Base-by-base conservation (phyloP, 2,888 invertebrate genomes). In the Argyresthia albistria region DNA sequence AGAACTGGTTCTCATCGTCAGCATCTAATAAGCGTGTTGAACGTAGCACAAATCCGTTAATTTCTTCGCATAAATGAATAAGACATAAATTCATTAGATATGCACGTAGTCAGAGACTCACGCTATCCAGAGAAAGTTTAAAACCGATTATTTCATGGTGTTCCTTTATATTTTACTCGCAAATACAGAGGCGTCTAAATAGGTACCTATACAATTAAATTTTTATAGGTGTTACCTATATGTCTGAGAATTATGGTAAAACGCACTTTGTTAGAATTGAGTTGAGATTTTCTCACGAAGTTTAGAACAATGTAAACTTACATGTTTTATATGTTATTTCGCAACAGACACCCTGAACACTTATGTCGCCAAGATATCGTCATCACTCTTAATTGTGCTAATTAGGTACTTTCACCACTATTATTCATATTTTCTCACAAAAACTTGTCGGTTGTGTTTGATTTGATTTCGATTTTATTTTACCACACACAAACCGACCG, bases 371-470 rank as follows among this genome's bases (percentile, higher is more conserved):
- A 25, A 25, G 25, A 25, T 6, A 25, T 25, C 25, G 25, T 25
- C 6, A 25, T 25, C 25, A 25, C 25, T 25, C 25, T 25, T 25
- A 4, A 25, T 25, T 25, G 6, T 25, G 45, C 36, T 42, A 37
- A 46, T 50, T 54, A n/a, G n/a, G n/a, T n/a, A n/a, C n/a, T n/a
- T n/a, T n/a, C n/a, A n/a, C 53, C 50, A 51, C 35, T 14, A 51
- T 54, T 11, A 12, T 36, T 53, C 37, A 50, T 52, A 35, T 46
- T 51, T 47, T 36, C 35, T 25, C 47, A 47, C 43, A 39, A 25
- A 42, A 45, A 54, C 39, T 56, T 37, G 56, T 54, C 50, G 50
- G 51, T 56, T 56, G 48, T 42, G 51, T 54, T 54, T 54, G 45
- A 53, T 54, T 54, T 54, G 45, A 53, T 53, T 54, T 25, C 25